Percentiles rank a stretch among this genome's conserved stretches.
phyloP scores from a whole-genome alignment of 2,888 invertebrate genomes.

The Cheiracanthium punctorium region DNA sequence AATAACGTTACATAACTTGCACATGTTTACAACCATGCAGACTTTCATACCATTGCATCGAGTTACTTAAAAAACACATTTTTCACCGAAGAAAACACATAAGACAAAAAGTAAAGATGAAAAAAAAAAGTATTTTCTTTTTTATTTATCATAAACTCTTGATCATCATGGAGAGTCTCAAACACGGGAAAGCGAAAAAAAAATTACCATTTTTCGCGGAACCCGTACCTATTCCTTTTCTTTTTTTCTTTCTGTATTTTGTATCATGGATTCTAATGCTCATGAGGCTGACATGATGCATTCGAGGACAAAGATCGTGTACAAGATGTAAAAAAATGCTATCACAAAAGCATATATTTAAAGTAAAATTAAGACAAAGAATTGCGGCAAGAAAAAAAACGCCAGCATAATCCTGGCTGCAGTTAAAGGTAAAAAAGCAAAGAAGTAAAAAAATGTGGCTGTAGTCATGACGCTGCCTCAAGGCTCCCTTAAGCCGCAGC shows the following conservation, averaged over 20 bases:
- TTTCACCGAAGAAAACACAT: background rate
- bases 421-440: slow-evolving; percentile 44
- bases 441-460: slow-evolving; percentile 29
- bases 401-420: slow-evolving; percentile 38
- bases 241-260: slow-evolving; percentile 12
- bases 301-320: slow-evolving; percentile 40
- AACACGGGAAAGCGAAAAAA: slow-evolving; percentile 24
- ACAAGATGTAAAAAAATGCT: slow-evolving; percentile 48
- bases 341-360: slow-evolving; percentile 48
- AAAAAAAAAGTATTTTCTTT: slow-evolving; percentile 26
- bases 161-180: slow-evolving; percentile 12
- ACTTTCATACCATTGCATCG: background rate
- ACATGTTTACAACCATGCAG: background rate
- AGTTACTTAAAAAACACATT: background rate
- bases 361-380: slow-evolving; percentile 66
- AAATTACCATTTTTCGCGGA: slow-evolving; percentile 42
- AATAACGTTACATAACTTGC: background rate
- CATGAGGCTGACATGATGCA: slow-evolving; percentile 12
- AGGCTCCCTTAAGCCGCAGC: slow-evolving; percentile 26
- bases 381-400: slow-evolving; percentile 53
- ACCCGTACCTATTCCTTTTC: background rate
- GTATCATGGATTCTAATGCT: slow-evolving; percentile 15
- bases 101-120: slow-evolving; percentile 11
- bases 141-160: slow-evolving; percentile 30
- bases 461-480: slow-evolving; percentile 53